A percentile compares a stretch with the other conserved stretches of the same genome.
Evolutionary conservation across 2,113 vertebrate species (phyloP).

Genomic region (Laticauda laticaudata): DNA sequence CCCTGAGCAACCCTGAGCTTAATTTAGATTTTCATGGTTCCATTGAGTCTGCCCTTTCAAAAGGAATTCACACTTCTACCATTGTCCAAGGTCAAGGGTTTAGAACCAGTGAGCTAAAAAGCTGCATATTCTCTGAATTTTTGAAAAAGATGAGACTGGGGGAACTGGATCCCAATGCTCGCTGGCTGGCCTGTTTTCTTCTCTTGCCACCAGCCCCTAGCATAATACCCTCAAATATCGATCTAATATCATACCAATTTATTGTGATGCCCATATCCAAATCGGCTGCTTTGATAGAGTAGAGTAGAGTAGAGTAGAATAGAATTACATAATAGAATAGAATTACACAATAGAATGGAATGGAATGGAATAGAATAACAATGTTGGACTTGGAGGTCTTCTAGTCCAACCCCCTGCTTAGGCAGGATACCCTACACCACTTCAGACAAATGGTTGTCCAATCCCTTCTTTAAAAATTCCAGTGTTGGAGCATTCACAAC

Average conservation of each 20-base stretch:
- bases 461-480: no score
- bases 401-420: no score
- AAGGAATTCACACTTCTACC: not conserved
- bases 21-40: not conserved
- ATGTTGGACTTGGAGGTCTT: no score
- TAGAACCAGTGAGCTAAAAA: not conserved
- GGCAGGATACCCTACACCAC: no score
- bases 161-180: not conserved
- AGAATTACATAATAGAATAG: no score
- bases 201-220: not conserved
- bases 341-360: no score
- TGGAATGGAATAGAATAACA: no score
- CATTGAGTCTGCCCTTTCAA: not conserved
- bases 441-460: no score
- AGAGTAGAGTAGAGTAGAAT: no score
- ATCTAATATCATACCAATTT: not conserved
- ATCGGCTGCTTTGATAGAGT: not conserved
- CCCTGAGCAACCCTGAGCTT: not conserved
- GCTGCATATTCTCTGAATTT: not conserved
- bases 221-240: not conserved
- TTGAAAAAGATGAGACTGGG: not conserved
- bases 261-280: not conserved
- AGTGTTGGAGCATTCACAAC: no score
- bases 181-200: not conserved
- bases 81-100: not conserved